Conservation (phyloP, 2,113 vertebrate genomes). For the Ascaphus truei region DNA sequence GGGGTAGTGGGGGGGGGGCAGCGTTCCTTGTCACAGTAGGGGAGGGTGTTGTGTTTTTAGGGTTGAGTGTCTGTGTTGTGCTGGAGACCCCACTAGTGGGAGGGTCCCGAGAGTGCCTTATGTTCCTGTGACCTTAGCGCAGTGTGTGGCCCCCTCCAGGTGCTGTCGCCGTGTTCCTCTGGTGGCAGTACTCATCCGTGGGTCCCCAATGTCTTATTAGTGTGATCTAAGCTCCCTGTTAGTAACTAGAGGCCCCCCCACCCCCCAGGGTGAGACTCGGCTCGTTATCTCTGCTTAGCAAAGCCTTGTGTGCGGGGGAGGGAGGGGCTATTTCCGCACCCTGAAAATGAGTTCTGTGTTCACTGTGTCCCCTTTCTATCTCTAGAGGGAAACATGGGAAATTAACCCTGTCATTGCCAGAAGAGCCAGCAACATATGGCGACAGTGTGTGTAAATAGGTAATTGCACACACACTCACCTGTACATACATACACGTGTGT, state of each 20-base stretch:
- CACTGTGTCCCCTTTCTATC: neutral
- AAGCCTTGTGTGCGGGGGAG: neutral
- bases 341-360: neutral
- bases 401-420: constrained; percentile 19
- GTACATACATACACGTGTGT: too few relatives aligned
- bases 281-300: constrained; percentile 26
- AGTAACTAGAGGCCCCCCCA: neutral
- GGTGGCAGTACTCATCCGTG: neutral
- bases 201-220: constrained; percentile 17
- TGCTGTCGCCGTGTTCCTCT: neutral
- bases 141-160: too few relatives aligned
- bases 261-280: neutral
- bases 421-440: too few relatives aligned
- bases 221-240: neutral
- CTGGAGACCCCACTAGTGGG: constrained; percentile 2
- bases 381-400: neutral
- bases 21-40: neutral
- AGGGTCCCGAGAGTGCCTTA: constrained; percentile 30
- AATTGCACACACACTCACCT: too few relatives aligned
- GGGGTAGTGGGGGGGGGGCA: neutral
- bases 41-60: neutral
- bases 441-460: too few relatives aligned
- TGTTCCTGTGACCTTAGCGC: constrained; percentile 7
- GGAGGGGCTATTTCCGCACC: neutral
- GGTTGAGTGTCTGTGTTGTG: constrained; percentile 6